Conservation (phyloP, 2,888 invertebrate genomes). For the Agonopterix heracliana region DNA sequence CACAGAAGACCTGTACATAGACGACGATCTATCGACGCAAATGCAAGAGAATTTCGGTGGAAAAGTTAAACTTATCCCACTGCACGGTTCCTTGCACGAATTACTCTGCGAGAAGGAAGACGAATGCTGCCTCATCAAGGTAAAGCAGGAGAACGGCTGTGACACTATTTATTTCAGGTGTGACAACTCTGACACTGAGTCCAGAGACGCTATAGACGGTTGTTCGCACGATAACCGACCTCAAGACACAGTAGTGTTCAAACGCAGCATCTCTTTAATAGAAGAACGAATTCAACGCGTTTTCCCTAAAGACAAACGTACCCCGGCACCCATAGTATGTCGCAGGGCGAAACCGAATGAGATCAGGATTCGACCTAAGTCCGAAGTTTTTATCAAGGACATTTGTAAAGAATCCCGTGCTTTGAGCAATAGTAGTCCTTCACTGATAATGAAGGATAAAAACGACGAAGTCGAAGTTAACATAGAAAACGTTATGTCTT, state of each 20-base stretch:
- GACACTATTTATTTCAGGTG: conserved; percentile 63
- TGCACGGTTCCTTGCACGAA: conserved; percentile 67
- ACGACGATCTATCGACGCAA: conserved; percentile 69
- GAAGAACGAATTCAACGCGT: conserved; percentile 60
- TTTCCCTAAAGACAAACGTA: conserved; percentile 45
- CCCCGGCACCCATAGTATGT: conserved; percentile 18
- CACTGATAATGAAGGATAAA: conserved; percentile 32
- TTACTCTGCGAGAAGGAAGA: conserved; percentile 63
- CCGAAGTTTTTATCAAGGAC: conserved; percentile 34
- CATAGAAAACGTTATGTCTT: conserved; percentile 57
- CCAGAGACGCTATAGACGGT: conserved; percentile 54
- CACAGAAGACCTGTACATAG: conserved; percentile 75
- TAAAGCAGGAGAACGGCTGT: conserved; percentile 65
- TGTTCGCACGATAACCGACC: conserved; percentile 16
- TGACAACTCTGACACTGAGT: conserved; percentile 58
- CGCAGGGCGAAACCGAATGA: conserved; percentile 18
- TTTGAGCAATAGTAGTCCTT: conserved; percentile 56
- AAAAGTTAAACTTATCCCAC: conserved; percentile 55
- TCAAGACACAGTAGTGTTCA: conserved; percentile 58
- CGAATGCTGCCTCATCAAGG: conserved; percentile 66
- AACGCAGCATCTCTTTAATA: conserved; percentile 59
- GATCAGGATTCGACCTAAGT: conserved; percentile 36
- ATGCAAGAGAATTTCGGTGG: conserved; percentile 68
- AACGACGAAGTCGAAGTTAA: conserved; percentile 55
- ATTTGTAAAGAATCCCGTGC: conserved; percentile 36